A percentile compares a stretch with the other conserved stretches of the same genome.
Conservation (phyloP, 2,797 vertebrate species). For the Vespertilio murinus region DNA sequence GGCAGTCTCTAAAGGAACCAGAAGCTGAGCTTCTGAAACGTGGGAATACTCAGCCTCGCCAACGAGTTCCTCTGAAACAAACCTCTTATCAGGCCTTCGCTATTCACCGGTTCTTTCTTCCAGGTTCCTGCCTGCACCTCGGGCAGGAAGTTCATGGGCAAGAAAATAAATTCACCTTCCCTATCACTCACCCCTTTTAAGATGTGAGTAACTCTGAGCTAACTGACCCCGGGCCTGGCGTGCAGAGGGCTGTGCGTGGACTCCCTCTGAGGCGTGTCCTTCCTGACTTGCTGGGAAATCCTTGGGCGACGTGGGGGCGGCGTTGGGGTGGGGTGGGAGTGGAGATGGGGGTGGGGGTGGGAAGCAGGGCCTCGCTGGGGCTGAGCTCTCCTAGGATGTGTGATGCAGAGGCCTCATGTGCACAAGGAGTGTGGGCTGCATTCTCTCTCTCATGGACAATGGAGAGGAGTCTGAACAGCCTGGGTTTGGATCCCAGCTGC, state of each 20-base stretch:
- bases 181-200: constrained; percentile 53
- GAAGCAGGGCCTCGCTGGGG: neutral
- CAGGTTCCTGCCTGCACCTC: neutral
- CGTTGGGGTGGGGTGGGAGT: neutral
- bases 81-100: neutral
- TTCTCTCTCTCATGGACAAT: neutral
- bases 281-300: constrained; percentile 66
- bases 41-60: neutral
- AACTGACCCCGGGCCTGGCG: neutral
- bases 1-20: neutral
- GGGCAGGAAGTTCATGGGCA: constrained; percentile 57
- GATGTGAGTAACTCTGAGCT: constrained; percentile 64
- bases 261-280: constrained; percentile 26
- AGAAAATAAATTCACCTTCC: constrained; percentile 46
- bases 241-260: neutral
- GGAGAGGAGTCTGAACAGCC: neutral
- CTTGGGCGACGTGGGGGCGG: neutral
- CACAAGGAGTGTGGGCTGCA: neutral
- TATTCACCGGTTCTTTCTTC: neutral
- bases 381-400: neutral
- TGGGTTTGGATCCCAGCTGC: neutral
- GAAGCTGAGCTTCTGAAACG: neutral
- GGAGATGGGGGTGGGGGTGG: neutral
- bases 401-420: neutral
- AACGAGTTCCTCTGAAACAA: neutral